Conservation (phyloP, 30 jellyfish, hydroid and myxozoan species). For the Rhopilema esculentum region DNA sequence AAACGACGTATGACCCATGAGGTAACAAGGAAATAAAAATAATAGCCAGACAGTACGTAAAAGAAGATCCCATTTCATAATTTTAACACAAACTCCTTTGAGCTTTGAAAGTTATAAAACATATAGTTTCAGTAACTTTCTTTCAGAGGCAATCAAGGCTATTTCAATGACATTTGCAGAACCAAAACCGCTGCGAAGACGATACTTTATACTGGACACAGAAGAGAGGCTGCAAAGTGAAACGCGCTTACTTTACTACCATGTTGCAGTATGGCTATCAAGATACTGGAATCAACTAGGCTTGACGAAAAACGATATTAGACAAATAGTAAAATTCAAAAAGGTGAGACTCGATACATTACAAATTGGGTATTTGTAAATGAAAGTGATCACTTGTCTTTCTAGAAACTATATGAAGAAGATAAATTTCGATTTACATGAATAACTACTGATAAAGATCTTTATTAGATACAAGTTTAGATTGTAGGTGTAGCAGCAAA, state of each 20-base stretch:
- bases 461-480: too few relatives aligned
- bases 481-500: too few relatives aligned
- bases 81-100: too few relatives aligned
- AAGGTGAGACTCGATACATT: slow-evolving; percentile 57
- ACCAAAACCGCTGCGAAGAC: slow-evolving; percentile 5
- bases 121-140: background rate
- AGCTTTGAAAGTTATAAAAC: slow-evolving; percentile 20
- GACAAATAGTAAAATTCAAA: background rate
- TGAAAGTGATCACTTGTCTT: background rate
- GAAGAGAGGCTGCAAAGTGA: slow-evolving; percentile 12
- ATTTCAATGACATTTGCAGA: background rate
- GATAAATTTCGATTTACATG: too few relatives aligned
- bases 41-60: too few relatives aligned
- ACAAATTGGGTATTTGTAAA: slow-evolving; percentile 42
- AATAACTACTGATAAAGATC: too few relatives aligned
- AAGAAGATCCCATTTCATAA: too few relatives aligned
- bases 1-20: too few relatives aligned
- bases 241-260: slow-evolving; percentile 25
- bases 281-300: slow-evolving; percentile 39
- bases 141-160: slow-evolving; percentile 17
- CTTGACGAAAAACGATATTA: slow-evolving; percentile 24
- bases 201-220: slow-evolving; percentile 22
- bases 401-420: too few relatives aligned
- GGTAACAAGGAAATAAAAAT: too few relatives aligned
- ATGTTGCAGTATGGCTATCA: slow-evolving; percentile 43